phyloP scores from a whole-genome alignment of 2,113 vertebrate species.

The Cryptotis parvus region DNA sequence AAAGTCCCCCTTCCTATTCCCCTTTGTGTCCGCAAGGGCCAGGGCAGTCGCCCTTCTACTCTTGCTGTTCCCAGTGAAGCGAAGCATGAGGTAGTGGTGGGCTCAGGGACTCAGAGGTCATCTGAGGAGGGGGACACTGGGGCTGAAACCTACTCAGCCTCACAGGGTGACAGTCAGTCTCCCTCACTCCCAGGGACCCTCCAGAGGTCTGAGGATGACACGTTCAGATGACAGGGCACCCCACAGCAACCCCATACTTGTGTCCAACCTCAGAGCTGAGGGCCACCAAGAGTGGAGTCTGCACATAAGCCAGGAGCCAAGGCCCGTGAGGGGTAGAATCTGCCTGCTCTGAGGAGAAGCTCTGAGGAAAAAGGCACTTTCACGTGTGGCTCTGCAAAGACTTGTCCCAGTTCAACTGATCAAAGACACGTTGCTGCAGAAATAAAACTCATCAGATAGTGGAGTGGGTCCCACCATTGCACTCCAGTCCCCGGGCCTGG shows the following conservation, averaged over 20 bases:
- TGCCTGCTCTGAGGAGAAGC: neutral
- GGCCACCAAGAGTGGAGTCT: too few species aligned
- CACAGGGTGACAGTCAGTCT: too few species aligned
- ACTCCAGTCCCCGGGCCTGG: neutral
- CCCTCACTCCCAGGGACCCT: neutral
- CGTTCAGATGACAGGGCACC: neutral
- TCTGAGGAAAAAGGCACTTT: neutral
- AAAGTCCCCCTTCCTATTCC: too few species aligned
- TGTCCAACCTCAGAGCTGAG: too few species aligned
- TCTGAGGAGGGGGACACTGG: neutral
- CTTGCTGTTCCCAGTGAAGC: too few species aligned
- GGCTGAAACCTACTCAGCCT: neutral
- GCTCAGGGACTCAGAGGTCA: too few species aligned
- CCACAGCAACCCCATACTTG: too few species aligned
- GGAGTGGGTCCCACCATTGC: fast-evolving
- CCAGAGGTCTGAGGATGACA: neutral
- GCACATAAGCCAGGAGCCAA: neutral
- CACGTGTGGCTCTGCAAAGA: neutral
- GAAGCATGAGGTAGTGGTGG: neutral
- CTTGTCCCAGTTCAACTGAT: neutral
- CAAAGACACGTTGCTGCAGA: neutral
- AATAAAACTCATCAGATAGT: neutral
- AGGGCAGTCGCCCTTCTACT: too few species aligned
- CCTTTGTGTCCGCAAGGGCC: too few species aligned
- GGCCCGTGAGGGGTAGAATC: neutral